Base-by-base conservation (phyloP, 2,888 invertebrate species). In the Crematogaster levior region DNA sequence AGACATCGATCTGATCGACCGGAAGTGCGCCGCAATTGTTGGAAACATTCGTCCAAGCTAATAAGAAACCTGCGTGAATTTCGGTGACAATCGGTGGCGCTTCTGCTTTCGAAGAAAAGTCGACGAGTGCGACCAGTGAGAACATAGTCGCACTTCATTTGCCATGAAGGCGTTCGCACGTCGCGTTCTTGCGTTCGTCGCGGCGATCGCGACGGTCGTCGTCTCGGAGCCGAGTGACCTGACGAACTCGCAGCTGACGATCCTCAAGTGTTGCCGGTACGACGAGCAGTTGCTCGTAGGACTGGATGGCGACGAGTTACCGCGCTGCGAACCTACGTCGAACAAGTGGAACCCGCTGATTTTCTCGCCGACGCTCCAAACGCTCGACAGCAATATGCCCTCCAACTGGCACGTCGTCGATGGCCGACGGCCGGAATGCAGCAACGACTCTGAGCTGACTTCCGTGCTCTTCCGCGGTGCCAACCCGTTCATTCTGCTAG, bases 311-410 rank as follows among this genome's bases (percentile, higher is more conserved):
- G 68, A 84, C 37, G 61, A 82, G 3, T 58, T 48, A 3, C 91
- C 91, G 15, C 87, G 88, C 66, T 94, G 95, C 91, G 88, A 88
- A 70, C 86, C 92, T 56, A 91, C 91, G 7, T 90, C 87, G 18
- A 91, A 93, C 3, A 86, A 92, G 3, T 97, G 96, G 96, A 93
- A 95, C 56, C 96, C 97, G 7, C 93, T 95, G 2, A 95, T 97
- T 53, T 97, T 95, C 92, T 95, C 96, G 46, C 96, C 96, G 3
- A 93, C 93, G 27, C 94, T 94, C 21, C 92, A 93, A 24, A 90
- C 87, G 0, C 95, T 95, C 89, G 94, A 95, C 75, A 91, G 9
- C n/a, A 18, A 46, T n/a, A 93, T 95, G 77, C 96, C 96, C 48
- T 85, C 91, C 48, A 95, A 95, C 87, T 96, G 96, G 96, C 92